Conservation (phyloP, 2,797 vertebrate species). For the Acanthurus tractus region DNA sequence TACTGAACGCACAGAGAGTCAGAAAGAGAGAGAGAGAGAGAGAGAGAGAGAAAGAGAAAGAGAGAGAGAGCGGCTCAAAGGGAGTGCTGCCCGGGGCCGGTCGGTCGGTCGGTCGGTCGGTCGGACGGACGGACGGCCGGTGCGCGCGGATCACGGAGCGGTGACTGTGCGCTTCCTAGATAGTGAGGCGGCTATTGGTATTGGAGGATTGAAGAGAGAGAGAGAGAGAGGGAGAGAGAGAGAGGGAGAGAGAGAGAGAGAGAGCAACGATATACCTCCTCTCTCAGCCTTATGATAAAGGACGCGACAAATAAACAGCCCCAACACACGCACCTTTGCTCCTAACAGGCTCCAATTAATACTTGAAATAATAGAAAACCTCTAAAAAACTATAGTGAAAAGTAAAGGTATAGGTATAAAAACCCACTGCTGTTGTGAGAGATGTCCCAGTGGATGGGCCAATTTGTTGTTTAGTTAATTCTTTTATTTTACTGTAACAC, state of each 20-base stretch:
- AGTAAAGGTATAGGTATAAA: background rate
- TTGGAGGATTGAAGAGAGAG: conserved; percentile 15
- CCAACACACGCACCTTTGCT: background rate
- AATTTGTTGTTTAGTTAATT: background rate
- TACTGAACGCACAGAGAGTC: background rate
- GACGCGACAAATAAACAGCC: background rate
- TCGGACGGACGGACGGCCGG: background rate
- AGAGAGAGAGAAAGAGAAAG: background rate
- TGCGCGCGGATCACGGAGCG: conserved; percentile 44
- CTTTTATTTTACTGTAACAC: background rate
- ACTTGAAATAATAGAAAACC: too few relatives aligned
- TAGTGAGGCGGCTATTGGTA: conserved; percentile 51
- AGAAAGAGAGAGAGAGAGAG: background rate
- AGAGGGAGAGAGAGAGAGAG: conserved; percentile 13
- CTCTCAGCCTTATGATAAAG: background rate
- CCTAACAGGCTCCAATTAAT: too few relatives aligned
- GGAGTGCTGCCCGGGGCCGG: background rate
- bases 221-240: conserved; percentile 30
- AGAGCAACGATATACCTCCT: background rate
- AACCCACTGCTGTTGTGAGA: background rate
- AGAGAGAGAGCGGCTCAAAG: background rate
- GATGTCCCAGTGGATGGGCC: background rate
- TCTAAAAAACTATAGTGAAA: background rate
- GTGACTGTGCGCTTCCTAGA: conserved; percentile 67
- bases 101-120: background rate